These are phyloP conservation scores for Erythrocebus patas DNA, from an alignment of 2,113 vertebrate species.

Conservation along the genomic window DNA sequence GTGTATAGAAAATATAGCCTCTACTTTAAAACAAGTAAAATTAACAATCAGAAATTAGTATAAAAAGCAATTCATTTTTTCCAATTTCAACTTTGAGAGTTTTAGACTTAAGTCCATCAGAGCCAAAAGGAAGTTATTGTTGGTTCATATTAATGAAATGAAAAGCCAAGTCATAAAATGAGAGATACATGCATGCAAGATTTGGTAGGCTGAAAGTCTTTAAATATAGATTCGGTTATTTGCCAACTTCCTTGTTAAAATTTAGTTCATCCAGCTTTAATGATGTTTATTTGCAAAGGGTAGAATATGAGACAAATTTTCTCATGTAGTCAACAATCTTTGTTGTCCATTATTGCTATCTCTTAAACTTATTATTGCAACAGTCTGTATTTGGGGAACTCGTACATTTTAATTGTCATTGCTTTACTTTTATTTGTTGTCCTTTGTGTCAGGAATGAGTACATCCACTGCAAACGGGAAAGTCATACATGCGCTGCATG, in stretches of 20 bases:
- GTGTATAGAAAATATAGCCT: not conserved
- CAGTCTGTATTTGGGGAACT: not conserved
- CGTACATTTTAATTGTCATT: not conserved
- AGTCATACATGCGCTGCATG: too few species aligned
- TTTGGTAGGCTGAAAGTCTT: not conserved
- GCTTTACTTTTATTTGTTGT: not conserved
- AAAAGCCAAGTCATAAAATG: constrained; percentile 17
- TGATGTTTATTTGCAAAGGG: not conserved
- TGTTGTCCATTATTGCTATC: not conserved
- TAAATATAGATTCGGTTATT: not conserved
- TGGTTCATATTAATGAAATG: constrained; percentile 19
- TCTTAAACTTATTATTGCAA: not conserved
- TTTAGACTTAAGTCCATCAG: not conserved
- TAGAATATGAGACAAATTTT: not conserved
- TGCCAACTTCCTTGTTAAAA: not conserved
- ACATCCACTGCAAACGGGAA: not conserved
- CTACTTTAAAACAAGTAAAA: not conserved
- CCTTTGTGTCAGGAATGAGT: not conserved
- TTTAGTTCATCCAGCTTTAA: not conserved
- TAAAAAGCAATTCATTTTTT: not conserved
- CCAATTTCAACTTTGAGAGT: not conserved
- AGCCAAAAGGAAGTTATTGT: not conserved
- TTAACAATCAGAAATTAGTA: not conserved
- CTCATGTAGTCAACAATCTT: not conserved
- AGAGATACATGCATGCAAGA: not conserved